Conservation (phyloP, 2,888 invertebrate genomes). For the Abrostola tripartita region DNA sequence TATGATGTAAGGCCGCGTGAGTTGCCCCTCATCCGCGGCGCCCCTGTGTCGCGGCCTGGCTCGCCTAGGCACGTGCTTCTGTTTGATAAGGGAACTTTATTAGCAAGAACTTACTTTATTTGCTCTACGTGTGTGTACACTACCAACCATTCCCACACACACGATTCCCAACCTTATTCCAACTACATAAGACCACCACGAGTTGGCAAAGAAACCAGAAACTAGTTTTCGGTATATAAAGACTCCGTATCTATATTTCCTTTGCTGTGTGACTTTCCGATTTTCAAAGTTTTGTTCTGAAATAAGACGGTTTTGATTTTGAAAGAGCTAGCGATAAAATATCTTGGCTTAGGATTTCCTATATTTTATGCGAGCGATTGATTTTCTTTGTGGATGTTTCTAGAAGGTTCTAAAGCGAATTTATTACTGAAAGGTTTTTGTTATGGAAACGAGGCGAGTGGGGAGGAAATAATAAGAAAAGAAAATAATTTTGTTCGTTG, state of each 20-base stretch:
- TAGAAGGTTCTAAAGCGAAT: constrained; percentile 48
- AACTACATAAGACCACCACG: constrained; percentile 1
- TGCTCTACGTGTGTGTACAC: constrained; percentile 56
- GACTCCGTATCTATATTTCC: constrained; percentile 47
- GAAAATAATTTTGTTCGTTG: constrained; percentile 39
- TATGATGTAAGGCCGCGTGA: constrained; percentile 1
- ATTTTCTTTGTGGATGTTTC: constrained; percentile 52
- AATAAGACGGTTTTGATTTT: constrained; percentile 50
- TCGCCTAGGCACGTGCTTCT: constrained; percentile 63
- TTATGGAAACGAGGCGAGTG: constrained; percentile 47
- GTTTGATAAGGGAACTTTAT: constrained; percentile 77
- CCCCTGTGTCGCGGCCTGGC: constrained; percentile 44
- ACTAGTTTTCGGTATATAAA: constrained; percentile 34
- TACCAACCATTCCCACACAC: constrained; percentile 5
- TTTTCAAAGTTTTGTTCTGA: constrained; percentile 51
- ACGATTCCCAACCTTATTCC: constrained; percentile 24
- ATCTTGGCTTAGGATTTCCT: constrained; percentile 46
- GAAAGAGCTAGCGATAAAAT: constrained; percentile 47
- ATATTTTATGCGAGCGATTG: constrained; percentile 49
- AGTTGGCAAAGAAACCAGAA: constrained; percentile 17
- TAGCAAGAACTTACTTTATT: constrained; percentile 71
- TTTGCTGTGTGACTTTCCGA: constrained; percentile 45
- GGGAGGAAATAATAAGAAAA: constrained; percentile 37
- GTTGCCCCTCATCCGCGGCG: not conserved
- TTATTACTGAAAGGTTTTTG: constrained; percentile 45